Conservation (phyloP, 2,113 vertebrate genomes). For the Lathamus discolor region DNA sequence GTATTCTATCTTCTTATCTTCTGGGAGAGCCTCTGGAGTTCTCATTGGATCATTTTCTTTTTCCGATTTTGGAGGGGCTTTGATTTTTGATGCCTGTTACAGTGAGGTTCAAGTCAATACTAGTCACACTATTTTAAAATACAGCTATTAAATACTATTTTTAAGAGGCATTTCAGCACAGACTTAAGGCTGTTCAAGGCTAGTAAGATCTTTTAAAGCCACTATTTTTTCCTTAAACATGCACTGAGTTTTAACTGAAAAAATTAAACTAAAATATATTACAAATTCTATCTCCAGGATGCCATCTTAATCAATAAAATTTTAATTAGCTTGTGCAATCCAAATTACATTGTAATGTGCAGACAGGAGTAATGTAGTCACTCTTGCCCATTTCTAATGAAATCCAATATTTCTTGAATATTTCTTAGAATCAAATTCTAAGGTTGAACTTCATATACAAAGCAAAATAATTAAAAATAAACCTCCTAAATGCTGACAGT, state of each 20-base stretch:
- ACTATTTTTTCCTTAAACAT: neutral
- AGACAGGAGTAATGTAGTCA: neutral
- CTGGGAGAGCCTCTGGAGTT: slow-evolving; percentile 85
- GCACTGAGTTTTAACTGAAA: neutral
- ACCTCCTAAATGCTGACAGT: neutral
- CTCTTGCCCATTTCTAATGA: neutral
- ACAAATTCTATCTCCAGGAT: neutral
- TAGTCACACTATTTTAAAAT: neutral
- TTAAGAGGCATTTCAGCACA: neutral
- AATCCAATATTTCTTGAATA: neutral
- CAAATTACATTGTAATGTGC: neutral
- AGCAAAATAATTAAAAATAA: neutral
- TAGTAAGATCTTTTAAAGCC: neutral
- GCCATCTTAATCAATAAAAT: neutral
- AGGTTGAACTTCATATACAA: neutral
- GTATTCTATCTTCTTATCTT: slow-evolving; percentile 88
- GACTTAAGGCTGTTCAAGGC: neutral
- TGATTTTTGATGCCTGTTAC: slow-evolving; percentile 91
- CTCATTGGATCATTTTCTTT: slow-evolving; percentile 95
- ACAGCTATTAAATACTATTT: neutral
- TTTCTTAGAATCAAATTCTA: neutral
- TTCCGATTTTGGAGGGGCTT: slow-evolving; percentile 84
- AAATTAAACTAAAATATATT: neutral
- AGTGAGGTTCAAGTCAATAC: neutral
- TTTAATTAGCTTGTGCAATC: neutral